These are phyloP conservation scores for Poecilus cupreus DNA, from an alignment of 2,888 invertebrate species.

Conservation along the genomic window DNA sequence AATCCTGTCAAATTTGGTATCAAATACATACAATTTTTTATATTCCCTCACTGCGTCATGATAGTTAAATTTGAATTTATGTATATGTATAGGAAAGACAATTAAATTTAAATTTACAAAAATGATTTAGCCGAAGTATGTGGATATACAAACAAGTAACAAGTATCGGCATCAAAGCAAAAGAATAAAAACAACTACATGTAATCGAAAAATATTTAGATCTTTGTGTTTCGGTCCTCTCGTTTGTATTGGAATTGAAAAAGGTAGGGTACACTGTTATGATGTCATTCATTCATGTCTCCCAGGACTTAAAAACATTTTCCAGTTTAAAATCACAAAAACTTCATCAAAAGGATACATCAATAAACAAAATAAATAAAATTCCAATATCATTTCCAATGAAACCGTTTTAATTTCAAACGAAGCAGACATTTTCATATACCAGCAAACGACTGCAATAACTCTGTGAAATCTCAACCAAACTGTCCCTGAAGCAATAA, in stretches of 20 bases:
- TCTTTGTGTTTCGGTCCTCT: neutral
- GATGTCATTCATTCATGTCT: neutral
- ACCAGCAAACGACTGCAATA: conserved; percentile 35
- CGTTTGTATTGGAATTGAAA: neutral
- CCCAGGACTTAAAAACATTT: conserved; percentile 11
- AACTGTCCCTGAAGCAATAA: conserved; percentile 38
- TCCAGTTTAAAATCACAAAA: conserved; percentile 29
- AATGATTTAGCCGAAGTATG: no score
- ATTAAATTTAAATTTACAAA: no score
- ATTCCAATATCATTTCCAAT: conserved; percentile 36
- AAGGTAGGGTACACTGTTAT: neutral
- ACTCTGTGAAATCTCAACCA: conserved; percentile 39
- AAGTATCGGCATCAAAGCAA: no score
- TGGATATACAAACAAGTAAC: no score
- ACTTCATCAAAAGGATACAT: conserved; percentile 35
- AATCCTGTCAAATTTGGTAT: no score
- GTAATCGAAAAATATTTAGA: neutral
- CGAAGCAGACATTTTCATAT: conserved; percentile 27
- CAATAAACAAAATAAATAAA: conserved; percentile 42
- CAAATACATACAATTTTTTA: no score
- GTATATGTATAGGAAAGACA: no score
- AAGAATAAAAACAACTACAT: no score
- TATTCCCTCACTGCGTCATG: no score
- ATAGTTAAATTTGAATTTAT: no score
- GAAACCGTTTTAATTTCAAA: conserved; percentile 35